Conservation (phyloP, 2,113 vertebrate genomes). For the Proterorhinus semilunaris region DNA sequence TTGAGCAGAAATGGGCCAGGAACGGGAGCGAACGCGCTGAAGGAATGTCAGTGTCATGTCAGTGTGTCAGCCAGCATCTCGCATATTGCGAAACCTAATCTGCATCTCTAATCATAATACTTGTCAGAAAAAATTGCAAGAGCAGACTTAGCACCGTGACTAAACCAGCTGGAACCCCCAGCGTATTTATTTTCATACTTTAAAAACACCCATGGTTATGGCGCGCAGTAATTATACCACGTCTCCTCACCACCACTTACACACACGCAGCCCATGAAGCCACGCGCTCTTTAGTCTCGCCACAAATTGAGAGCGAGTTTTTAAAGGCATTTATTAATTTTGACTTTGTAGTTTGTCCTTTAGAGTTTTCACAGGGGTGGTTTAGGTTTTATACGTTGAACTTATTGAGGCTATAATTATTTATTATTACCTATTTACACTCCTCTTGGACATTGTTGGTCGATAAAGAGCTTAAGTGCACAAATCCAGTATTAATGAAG, state of each 20-base stretch:
- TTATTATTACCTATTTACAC: not conserved
- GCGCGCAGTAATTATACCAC: not conserved
- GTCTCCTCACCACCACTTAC: not conserved
- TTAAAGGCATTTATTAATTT: not conserved
- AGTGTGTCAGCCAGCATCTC: too few species aligned
- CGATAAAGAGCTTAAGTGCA: too few species aligned
- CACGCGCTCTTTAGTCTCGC: not conserved
- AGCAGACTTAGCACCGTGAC: too few species aligned
- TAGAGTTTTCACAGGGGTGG: not conserved
- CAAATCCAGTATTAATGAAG: too few species aligned
- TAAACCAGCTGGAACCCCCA: not conserved
- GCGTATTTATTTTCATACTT: not conserved
- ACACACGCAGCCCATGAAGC: not conserved
- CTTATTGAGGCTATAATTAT: not conserved
- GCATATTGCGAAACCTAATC: too few species aligned
- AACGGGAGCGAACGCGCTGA: too few species aligned
- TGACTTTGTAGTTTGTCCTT: constrained; percentile 5
- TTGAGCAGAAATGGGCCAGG: too few species aligned
- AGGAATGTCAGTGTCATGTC: too few species aligned
- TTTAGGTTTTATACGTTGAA: not conserved
- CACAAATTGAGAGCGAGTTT: not conserved
- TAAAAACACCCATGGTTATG: not conserved
- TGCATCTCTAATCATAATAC: too few species aligned
- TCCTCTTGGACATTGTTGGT: too few species aligned
- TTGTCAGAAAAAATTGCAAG: too few species aligned